Evolutionary conservation across 2,797 vertebrate genomes (phyloP).

Genomic region (Bucorvus abyssinicus): DNA sequence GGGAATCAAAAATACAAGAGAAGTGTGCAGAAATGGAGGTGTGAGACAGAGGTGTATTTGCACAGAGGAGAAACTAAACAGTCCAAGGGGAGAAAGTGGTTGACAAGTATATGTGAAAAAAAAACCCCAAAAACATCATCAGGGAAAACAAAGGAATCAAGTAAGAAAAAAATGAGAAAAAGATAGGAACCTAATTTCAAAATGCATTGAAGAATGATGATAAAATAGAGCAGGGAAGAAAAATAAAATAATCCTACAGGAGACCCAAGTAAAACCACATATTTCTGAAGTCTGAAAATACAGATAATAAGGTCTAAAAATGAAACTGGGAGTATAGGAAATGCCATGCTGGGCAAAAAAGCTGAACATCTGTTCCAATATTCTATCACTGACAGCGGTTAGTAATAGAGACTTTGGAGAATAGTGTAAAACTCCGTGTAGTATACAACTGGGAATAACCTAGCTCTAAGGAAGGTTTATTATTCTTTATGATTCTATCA

Average conservation of each 20-base stretch:
- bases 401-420: neutral
- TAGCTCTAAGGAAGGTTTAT: neutral
- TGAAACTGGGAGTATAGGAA: neutral
- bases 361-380: neutral
- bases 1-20: neutral
- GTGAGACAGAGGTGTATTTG: neutral
- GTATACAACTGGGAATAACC: neutral
- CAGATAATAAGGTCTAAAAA: neutral
- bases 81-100: neutral
- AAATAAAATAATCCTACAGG: neutral
- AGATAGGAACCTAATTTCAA: constrained; percentile 1
- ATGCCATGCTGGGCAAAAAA: neutral
- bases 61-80: neutral
- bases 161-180: neutral
- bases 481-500: neutral
- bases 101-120: neutral
- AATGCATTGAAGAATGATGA: neutral
- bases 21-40: neutral
- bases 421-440: neutral
- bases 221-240: neutral
- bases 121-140: neutral
- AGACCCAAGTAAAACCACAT: neutral
- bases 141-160: neutral
- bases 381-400: neutral
- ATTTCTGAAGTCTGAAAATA: constrained; percentile 2